These are phyloP conservation scores for Tachina grossa DNA, from an alignment of 2,888 invertebrate genomes.

Conservation along the genomic window DNA sequence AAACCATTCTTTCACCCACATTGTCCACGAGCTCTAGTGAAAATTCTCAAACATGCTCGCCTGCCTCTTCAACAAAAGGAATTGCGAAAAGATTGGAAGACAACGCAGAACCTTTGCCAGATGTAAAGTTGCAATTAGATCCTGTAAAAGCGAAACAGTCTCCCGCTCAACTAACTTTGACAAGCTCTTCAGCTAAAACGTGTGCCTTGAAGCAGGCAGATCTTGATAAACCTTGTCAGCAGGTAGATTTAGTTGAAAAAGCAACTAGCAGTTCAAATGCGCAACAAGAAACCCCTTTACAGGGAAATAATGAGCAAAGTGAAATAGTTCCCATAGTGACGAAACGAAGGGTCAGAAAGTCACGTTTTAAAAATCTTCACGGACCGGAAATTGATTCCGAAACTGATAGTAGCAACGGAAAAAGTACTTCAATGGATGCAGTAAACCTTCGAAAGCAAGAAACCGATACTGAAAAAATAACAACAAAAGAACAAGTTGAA, in stretches of 20 bases:
- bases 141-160: not conserved
- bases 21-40: not conserved
- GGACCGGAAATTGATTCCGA: conserved; percentile 45
- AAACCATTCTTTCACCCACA: not conserved
- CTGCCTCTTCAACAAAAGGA: not conserved
- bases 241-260: not conserved
- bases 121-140: not conserved
- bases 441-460: not conserved
- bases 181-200: not conserved
- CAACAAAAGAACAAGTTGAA: not conserved
- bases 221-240: not conserved
- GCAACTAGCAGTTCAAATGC: not conserved
- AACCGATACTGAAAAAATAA: not conserved
- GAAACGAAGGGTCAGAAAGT: conserved; percentile 39
- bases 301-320: not conserved
- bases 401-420: conserved; percentile 51
- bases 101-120: not conserved
- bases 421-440: conserved; percentile 35
- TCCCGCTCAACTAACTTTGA: not conserved
- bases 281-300: not conserved
- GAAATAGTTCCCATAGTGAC: not conserved
- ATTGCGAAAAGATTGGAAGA: not conserved
- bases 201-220: not conserved
- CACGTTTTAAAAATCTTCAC: conserved; percentile 62
- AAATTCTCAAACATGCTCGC: not conserved